phyloP scores from a whole-genome alignment of 2,888 invertebrate genomes.

The Colletes collaris region DNA sequence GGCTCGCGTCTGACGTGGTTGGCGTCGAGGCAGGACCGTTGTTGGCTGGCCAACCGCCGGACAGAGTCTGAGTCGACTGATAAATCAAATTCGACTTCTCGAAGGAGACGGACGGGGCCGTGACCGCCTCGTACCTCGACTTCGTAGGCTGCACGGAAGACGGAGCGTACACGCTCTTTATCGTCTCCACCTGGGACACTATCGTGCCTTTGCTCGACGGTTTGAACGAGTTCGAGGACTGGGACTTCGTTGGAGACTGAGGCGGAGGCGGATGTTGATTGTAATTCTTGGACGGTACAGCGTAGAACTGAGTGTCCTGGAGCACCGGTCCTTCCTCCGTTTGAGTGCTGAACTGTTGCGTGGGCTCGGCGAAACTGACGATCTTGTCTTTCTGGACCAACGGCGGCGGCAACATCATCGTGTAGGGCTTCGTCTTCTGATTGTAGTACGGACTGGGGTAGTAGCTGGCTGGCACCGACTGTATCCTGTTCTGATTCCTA shows the following conservation, averaged over 20 bases:
- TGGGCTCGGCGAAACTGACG: conserved; percentile 42
- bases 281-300: conserved; percentile 57
- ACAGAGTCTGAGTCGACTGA: conserved; percentile 84
- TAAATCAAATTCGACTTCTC: conserved; percentile 88
- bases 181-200: conserved; percentile 66
- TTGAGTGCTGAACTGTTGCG: conserved; percentile 70
- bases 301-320: conserved; percentile 67
- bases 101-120: conserved; percentile 83
- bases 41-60: conserved; percentile 69
- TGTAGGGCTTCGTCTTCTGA: conserved; percentile 85
- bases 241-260: conserved; percentile 31
- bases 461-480: conserved; percentile 71
- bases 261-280: conserved; percentile 38
- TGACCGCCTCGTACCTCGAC: conserved; percentile 62
- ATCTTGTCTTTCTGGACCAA: conserved; percentile 81
- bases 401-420: conserved; percentile 89
- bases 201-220: conserved; percentile 33
- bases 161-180: conserved; percentile 62
- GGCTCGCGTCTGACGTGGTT: conserved; percentile 30
- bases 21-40: conserved; percentile 58
- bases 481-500: conserved; percentile 70
- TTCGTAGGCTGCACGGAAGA: conserved; percentile 51
- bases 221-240: conserved; percentile 36
- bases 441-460: conserved; percentile 72
- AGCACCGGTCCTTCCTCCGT: conserved; percentile 76